Evolutionary conservation across 1,140 invertebrate species (phyloP), one percentile per base, ranked within the genome.

Genomic region (Drosophila ananassae): DNA sequence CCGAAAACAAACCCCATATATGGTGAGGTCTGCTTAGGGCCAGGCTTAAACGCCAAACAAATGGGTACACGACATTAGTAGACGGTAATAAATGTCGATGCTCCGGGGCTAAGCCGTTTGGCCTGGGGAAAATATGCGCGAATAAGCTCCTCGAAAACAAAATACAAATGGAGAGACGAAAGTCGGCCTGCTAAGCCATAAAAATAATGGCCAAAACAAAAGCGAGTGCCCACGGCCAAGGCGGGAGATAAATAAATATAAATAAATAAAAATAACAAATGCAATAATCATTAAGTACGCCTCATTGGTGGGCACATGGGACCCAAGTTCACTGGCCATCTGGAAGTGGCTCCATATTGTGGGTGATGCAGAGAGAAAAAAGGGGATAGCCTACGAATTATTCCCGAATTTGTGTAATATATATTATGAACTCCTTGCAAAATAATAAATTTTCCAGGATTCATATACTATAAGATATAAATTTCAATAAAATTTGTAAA

Each of bases 261-360:
- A 82, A 77, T 77, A 82, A 82, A 77, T 77, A 82, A 82, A 77
- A 77, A 77, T 64, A 82, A 69, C 68, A 82, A 82, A 82, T 77
- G 79, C 79, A 74, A 82, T 82, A 82, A 82, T 82, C 79, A 82
- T 82, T 82, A 82, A 77, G 68, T 77, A 82, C 76, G 79, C 54
- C 74, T 82, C 79, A 82, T 81, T 82, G 78, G 58, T 56, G 62
- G 73, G 50, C 77, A 79, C 73, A 62, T 56, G 50, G 34, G 47
- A 30, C 21, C 62, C 41, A 48, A 56, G 66, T 21, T 28, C 24
- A n/a, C 12, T 32, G 52, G 63, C 51, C 64, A 56, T 69, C 32
- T 55, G 63, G 41, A 56, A 2, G 17, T 39, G 63, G 30, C 48
- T 17, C 12, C 41, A 44, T 63, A 17, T 37, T 25, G 13, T 25